phyloP scores from a whole-genome alignment of 2,797 vertebrate genomes.

The Gouania willdenowi region DNA sequence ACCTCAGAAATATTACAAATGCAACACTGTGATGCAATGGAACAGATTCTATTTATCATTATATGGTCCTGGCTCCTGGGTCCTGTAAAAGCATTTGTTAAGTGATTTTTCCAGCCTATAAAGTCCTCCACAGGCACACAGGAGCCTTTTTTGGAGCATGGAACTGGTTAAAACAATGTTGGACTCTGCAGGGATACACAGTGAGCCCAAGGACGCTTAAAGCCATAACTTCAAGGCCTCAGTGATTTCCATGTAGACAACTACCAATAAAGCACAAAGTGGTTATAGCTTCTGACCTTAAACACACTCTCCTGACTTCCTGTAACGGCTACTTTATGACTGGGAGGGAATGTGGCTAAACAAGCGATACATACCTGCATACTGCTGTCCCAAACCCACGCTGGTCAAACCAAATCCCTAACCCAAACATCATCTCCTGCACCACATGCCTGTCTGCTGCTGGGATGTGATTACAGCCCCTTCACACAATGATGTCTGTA shows the following conservation, averaged over 20 bases:
- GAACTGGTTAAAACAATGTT: neutral
- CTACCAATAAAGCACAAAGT: neutral
- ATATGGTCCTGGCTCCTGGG: neutral
- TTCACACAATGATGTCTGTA: slow-evolving; percentile 64
- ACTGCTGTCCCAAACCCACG: slow-evolving; percentile 1
- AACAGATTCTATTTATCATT: neutral
- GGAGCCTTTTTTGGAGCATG: neutral
- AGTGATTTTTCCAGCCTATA: neutral
- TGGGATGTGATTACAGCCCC: slow-evolving; percentile 27
- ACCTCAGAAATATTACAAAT: too few relatives aligned
- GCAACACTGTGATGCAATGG: neutral
- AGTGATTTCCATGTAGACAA: neutral
- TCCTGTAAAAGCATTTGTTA: neutral
- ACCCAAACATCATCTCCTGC: slow-evolving; percentile 19
- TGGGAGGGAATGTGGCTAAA: neutral
- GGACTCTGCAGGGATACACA: neutral
- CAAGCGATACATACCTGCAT: neutral
- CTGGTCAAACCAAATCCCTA: slow-evolving; percentile 9
- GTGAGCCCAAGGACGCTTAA: neutral
- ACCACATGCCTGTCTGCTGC: slow-evolving; percentile 12
- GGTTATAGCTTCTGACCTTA: neutral
- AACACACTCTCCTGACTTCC: too few relatives aligned
- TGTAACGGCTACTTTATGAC: neutral
- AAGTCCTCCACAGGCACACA: neutral
- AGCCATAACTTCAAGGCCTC: neutral